phyloP scores from a whole-genome alignment of 2,113 vertebrate genomes.

The Leucoraja erinaceus region DNA sequence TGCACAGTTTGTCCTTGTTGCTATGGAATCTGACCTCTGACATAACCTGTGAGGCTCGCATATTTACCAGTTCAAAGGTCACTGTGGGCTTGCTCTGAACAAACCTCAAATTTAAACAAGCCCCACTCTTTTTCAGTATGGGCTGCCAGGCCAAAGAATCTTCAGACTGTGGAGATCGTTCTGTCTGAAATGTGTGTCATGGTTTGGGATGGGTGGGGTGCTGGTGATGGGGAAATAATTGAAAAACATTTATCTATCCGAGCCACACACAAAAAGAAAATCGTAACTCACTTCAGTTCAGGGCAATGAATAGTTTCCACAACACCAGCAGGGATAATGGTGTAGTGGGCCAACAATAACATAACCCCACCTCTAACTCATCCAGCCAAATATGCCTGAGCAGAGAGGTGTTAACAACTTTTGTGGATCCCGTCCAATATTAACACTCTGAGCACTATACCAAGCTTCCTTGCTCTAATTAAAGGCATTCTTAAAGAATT shows the following conservation, averaged over 20 bases:
- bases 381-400: not conserved
- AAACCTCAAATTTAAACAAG: not conserved
- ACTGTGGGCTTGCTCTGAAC: not conserved
- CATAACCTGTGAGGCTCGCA: not conserved
- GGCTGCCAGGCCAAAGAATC: not conserved
- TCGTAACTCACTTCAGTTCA: not conserved
- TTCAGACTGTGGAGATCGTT: not conserved
- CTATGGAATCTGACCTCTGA: not conserved
- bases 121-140: not conserved
- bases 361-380: not conserved
- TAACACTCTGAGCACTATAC: not conserved
- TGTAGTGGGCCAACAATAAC: conserved; percentile 10
- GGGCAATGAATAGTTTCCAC: not conserved
- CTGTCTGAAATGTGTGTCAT: not conserved
- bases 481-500: not conserved
- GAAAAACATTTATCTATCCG: not conserved
- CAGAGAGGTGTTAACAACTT: not conserved
- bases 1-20: not conserved
- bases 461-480: not conserved
- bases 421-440: not conserved
- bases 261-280: not conserved
- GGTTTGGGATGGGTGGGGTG: not conserved
- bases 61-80: not conserved
- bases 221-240: not conserved
- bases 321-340: not conserved